These are phyloP conservation scores for Tetragonula clypearis DNA, from an alignment of 1,140 invertebrate genomes.

Conservation along the genomic window DNA sequence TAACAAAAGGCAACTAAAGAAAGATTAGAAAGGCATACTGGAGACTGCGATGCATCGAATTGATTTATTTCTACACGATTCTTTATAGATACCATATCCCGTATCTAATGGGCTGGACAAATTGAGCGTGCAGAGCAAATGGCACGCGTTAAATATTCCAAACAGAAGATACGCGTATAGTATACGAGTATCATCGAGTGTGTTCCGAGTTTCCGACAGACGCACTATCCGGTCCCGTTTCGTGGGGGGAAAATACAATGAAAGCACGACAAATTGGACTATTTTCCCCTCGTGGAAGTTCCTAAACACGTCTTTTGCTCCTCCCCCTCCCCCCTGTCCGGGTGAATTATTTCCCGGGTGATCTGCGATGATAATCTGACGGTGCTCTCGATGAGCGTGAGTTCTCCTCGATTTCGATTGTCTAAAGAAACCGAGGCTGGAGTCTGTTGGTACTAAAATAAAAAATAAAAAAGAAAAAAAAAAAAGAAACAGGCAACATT, in stretches of 20 bases:
- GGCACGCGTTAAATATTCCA: slow-evolving; percentile 30
- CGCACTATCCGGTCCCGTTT: not conserved
- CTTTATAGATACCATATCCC: not conserved
- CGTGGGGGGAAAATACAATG: not conserved
- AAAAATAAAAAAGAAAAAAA: too few relatives aligned
- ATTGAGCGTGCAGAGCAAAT: not conserved
- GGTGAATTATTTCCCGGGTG: not conserved
- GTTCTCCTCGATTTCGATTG: not conserved
- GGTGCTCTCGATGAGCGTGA: not conserved
- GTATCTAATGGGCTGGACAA: not conserved
- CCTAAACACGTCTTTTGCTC: not conserved
- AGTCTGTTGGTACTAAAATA: not conserved
- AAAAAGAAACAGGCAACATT: not conserved
- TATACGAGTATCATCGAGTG: slow-evolving; percentile 6
- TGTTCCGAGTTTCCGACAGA: not conserved
- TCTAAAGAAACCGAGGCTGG: not conserved
- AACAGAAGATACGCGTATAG: not conserved
- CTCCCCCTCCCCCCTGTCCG: too few relatives aligned
- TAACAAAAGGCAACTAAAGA: not conserved
- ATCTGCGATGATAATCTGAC: not conserved
- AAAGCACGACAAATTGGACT: not conserved
- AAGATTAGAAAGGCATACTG: not conserved
- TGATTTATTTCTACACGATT: slow-evolving; percentile 13
- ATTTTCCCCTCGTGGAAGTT: slow-evolving; percentile 1
- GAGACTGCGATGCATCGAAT: not conserved